These are phyloP conservation scores for Eupeodes luniger DNA, from an alignment of 2,888 invertebrate genomes.

Conservation along the genomic window DNA sequence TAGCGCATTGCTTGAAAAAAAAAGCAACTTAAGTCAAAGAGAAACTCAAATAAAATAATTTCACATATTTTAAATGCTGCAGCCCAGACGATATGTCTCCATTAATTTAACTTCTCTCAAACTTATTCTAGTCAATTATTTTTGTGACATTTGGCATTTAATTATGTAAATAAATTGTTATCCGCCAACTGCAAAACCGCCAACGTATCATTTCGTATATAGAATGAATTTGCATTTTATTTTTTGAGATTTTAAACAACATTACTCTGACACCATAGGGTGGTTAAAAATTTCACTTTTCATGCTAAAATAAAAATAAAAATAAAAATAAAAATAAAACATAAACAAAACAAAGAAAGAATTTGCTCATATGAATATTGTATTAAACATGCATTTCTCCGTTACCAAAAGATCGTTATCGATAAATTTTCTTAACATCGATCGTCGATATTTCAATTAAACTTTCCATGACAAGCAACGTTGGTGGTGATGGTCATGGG, in stretches of 20 bases:
- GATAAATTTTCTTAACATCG: conserved; percentile 73
- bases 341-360: conserved; percentile 1
- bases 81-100: conserved; percentile 22
- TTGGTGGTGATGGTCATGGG: not conserved
- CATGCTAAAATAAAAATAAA: conserved; percentile 8
- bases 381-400: conserved; percentile 37
- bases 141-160: conserved; percentile 43
- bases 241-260: not conserved
- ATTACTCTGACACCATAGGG: conserved; percentile 54
- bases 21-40: not conserved
- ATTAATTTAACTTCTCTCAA: conserved; percentile 15
- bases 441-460: conserved; percentile 75
- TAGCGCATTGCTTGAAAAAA: not conserved
- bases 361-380: conserved; percentile 22
- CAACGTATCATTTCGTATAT: too few species aligned
- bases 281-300: conserved; percentile 70
- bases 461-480: conserved; percentile 55
- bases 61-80: conserved; percentile 1
- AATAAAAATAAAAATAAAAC: not conserved
- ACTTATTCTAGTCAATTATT: conserved; percentile 13
- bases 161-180: conserved; percentile 38
- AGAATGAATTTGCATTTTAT: conserved; percentile 15
- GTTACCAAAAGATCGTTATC: conserved; percentile 59
- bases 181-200: conserved; percentile 6
- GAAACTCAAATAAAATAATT: conserved; percentile 30